phyloP scores from a whole-genome alignment of 2,113 vertebrate species.

The Polypterus senegalus region DNA sequence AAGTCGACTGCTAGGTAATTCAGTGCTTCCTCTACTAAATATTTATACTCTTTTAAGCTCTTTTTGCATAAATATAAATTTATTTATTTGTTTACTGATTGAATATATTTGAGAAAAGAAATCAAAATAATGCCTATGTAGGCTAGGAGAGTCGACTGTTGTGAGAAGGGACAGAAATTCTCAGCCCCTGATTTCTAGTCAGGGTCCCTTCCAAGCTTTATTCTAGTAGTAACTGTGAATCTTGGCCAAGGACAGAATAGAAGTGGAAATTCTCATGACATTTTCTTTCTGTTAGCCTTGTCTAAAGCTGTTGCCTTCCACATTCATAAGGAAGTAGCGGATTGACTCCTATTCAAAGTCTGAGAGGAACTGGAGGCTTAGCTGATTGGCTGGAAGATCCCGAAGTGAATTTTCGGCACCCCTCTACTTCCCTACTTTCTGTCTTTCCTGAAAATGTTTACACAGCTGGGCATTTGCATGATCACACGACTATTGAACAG shows the following conservation, averaged over 20 bases:
- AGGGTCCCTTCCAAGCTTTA: neutral
- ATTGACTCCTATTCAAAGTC: neutral
- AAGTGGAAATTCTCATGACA: constrained; percentile 13
- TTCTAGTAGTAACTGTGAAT: neutral
- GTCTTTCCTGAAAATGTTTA: constrained; percentile 23
- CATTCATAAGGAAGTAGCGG: neutral
- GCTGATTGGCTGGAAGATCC: neutral
- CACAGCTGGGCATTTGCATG: constrained; percentile 28
- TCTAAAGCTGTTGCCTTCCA: neutral
- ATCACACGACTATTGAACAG: constrained; percentile 11
- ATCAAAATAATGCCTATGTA: constrained; percentile 28
- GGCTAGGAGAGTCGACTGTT: constrained; percentile 14
- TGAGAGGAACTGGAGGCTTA: neutral
- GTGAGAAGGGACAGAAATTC: too few relatives aligned
- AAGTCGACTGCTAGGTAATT: too few relatives aligned
- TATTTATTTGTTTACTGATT: too few relatives aligned
- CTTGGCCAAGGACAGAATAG: constrained; percentile 4
- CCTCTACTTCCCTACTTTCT: neutral
- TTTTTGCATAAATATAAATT: too few relatives aligned
- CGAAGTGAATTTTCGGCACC: neutral
- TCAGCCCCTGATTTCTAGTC: neutral
- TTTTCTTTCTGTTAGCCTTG: neutral
- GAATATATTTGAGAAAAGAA: constrained; percentile 10
- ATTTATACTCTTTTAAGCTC: too few relatives aligned
- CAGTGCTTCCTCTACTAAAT: neutral